Conservation (phyloP, 2,797 vertebrate species). For the Lepus oiostolus region DNA sequence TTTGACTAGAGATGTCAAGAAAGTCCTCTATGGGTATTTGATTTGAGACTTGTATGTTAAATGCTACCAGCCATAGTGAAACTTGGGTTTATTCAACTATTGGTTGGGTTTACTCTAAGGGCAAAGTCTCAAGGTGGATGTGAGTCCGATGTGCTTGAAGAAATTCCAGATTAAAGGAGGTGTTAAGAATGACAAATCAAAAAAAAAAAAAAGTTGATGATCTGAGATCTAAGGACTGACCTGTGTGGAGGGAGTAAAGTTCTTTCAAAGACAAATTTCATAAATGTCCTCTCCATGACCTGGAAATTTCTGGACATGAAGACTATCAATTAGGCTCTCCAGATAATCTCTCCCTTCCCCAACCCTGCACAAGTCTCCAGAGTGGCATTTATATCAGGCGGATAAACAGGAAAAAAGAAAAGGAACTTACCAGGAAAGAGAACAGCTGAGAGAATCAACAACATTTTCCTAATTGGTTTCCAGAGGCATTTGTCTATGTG, state of each 20-base stretch:
- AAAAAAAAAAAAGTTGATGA: not conserved
- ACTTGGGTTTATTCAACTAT: not conserved
- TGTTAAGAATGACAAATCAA: not conserved
- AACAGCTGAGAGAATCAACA: conserved; percentile 47
- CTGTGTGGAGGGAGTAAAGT: not conserved
- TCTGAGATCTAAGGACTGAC: not conserved
- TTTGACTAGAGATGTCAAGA: not conserved
- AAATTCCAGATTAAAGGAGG: not conserved
- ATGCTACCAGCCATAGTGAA: not conserved
- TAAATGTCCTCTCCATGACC: not conserved
- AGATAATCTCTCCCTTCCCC: not conserved
- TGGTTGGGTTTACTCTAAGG: not conserved
- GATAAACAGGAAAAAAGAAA: not conserved
- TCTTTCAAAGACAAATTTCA: not conserved
- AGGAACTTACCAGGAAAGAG: conserved; percentile 26
- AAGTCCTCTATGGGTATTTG: not conserved
- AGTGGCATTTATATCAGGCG: not conserved
- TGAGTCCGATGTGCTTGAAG: not conserved
- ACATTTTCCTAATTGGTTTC: conserved; percentile 65
- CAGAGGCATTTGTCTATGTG: conserved; percentile 68
- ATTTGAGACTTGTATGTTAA: not conserved
- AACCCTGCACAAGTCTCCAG: not conserved
- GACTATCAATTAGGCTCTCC: not conserved
- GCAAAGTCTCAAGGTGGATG: not conserved
- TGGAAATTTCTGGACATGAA: not conserved